Conservation (phyloP, 1,140 invertebrate genomes). For the Tribolium castaneum region DNA sequence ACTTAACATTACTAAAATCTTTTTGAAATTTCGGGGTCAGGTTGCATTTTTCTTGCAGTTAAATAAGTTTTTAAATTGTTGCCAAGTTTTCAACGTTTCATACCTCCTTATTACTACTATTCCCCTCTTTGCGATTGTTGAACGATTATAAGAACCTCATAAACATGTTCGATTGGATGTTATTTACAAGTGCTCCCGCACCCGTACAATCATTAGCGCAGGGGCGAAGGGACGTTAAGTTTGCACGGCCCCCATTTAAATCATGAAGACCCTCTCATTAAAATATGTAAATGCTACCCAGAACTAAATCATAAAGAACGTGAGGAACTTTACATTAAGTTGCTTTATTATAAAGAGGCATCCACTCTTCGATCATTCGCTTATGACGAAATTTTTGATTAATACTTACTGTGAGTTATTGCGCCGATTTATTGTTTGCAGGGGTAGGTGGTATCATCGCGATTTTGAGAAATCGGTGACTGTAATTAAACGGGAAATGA, state of each 20-base stretch:
- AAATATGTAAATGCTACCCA: conserved; percentile 55
- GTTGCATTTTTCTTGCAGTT: too few species aligned
- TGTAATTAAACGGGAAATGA: conserved; percentile 5
- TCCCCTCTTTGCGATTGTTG: not conserved
- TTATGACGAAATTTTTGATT: conserved; percentile 2
- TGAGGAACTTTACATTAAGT: conserved; percentile 48
- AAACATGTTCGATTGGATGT: conserved; percentile 48
- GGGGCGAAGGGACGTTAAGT: conserved; percentile 30
- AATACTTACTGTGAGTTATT: not conserved
- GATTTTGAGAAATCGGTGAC: not conserved
- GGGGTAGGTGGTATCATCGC: not conserved
- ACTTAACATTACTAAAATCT: too few species aligned
- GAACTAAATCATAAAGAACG: conserved; percentile 54
- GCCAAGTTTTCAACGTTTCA: too few species aligned
- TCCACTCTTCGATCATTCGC: not conserved
- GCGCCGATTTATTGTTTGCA: not conserved
- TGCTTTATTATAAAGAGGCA: conserved; percentile 41
- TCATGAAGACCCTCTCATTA: conserved; percentile 51
- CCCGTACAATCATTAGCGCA: conserved; percentile 48
- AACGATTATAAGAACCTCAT: conserved; percentile 30
- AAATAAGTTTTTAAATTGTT: too few species aligned
- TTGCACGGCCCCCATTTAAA: conserved; percentile 41
- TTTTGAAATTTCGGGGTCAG: too few species aligned
- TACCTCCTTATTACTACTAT: too few species aligned
- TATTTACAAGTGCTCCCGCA: conserved; percentile 44